phyloP scores from a whole-genome alignment of 2,113 vertebrate species.

The Hippocampus abdominalis region DNA sequence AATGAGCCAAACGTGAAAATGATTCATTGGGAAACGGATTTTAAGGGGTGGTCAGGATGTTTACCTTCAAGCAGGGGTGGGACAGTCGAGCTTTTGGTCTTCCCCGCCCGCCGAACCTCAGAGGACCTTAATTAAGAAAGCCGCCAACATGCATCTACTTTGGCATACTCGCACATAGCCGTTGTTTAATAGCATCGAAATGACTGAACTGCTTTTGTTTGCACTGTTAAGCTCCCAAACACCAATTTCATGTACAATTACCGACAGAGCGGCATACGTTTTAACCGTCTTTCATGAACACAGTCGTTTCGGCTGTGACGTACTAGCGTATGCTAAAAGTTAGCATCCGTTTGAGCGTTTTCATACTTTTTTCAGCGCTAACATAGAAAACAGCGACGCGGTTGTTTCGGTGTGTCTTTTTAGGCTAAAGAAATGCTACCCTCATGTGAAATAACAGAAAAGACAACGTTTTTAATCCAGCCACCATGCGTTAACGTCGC shows the following conservation, averaged over 20 bases:
- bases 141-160: neutral
- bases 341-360: neutral
- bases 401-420: no score
- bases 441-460: no score
- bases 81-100: constrained; percentile 15
- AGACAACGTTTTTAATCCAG: no score
- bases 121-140: neutral
- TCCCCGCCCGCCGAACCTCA: constrained; percentile 18
- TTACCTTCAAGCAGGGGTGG: constrained; percentile 5
- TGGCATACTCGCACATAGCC: neutral
- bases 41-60: neutral
- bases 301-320: no score
- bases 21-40: neutral
- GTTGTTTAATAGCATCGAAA: neutral
- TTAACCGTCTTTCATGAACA: no score
- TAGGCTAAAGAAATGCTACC: no score
- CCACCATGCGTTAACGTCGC: no score
- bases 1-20: constrained; percentile 37
- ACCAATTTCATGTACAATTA: no score
- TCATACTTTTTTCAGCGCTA: no score
- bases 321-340: neutral
- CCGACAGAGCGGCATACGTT: no score
- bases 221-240: no score
- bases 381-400: no score
- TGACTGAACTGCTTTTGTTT: neutral